A percentile compares a stretch with the other conserved stretches of the same genome.
Conservation (phyloP, 2,797 vertebrate genomes). For the Lithobates sylvaticus region DNA sequence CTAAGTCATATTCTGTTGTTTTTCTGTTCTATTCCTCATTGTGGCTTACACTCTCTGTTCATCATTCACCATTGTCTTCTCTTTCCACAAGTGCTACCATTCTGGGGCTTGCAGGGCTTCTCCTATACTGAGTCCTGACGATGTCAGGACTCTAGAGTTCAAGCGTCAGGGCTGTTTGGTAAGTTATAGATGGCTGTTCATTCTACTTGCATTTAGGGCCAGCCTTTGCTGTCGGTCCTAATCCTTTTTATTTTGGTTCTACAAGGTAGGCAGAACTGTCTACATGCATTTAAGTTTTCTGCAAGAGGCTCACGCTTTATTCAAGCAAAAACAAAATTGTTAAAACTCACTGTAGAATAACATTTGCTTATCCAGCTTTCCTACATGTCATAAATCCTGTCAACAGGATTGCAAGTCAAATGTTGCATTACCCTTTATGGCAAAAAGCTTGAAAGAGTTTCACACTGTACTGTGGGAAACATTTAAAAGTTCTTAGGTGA, state of each 20-base stretch:
- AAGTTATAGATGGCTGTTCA: conserved; percentile 16
- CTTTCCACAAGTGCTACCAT: conserved; percentile 33
- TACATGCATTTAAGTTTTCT: not conserved
- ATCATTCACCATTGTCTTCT: conserved; percentile 24
- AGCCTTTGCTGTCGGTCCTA: not conserved
- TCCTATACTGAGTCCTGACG: conserved; percentile 22
- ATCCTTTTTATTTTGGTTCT: not conserved
- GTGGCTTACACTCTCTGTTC: conserved; percentile 18
- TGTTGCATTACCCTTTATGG: too few relatives aligned
- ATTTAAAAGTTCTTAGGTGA: too few relatives aligned
- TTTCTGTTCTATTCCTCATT: conserved; percentile 21
- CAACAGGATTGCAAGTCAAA: too few relatives aligned
- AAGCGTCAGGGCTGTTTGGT: conserved; percentile 23
- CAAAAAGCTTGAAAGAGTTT: too few relatives aligned
- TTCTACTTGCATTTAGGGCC: not conserved
- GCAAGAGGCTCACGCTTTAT: not conserved
- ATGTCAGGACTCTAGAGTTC: conserved; percentile 7
- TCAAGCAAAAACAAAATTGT: not conserved
- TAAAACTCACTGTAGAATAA: not conserved
- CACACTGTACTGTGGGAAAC: too few relatives aligned
- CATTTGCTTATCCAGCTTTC: not conserved
- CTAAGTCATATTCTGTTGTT: not conserved
- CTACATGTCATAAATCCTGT: too few relatives aligned
- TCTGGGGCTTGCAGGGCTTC: conserved; percentile 20
- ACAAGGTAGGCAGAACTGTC: not conserved